These are phyloP conservation scores for Nipponacmea schrenckii DNA, from an alignment of 2,888 invertebrate species.

Conservation along the genomic window DNA sequence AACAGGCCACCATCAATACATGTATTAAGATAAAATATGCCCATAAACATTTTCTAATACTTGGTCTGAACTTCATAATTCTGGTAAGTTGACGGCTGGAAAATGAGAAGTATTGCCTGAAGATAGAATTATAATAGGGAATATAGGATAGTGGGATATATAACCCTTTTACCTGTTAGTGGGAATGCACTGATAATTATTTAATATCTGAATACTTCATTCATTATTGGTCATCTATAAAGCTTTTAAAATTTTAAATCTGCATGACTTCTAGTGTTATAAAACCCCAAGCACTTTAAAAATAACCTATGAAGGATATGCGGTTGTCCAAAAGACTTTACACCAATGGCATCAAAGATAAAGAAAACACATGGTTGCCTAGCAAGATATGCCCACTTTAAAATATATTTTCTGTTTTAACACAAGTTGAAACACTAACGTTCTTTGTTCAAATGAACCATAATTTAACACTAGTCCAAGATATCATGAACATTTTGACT, in stretches of 20 bases:
- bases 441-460: no score
- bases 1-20: conserved; percentile 38
- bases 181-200: background rate
- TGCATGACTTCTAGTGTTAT: background rate
- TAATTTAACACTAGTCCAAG: no score
- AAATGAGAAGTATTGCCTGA: conserved; percentile 51
- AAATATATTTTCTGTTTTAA: no score
- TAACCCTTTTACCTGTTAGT: no score
- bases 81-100: conserved; percentile 47
- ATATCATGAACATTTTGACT: no score
- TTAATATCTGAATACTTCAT: background rate
- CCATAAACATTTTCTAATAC: conserved; percentile 45
- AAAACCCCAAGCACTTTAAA: background rate
- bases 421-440: no score
- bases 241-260: conserved; percentile 1
- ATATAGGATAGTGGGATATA: background rate
- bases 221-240: background rate
- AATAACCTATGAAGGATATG: no score
- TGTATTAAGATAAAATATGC: conserved; percentile 47
- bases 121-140: conserved; percentile 24
- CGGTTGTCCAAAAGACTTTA: no score
- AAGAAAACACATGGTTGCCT: no score
- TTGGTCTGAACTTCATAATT: conserved; percentile 44
- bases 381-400: no score
- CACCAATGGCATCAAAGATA: no score